phyloP scores from a whole-genome alignment of 2,888 invertebrate genomes.

The Phoenoteleia sp. region DNA sequence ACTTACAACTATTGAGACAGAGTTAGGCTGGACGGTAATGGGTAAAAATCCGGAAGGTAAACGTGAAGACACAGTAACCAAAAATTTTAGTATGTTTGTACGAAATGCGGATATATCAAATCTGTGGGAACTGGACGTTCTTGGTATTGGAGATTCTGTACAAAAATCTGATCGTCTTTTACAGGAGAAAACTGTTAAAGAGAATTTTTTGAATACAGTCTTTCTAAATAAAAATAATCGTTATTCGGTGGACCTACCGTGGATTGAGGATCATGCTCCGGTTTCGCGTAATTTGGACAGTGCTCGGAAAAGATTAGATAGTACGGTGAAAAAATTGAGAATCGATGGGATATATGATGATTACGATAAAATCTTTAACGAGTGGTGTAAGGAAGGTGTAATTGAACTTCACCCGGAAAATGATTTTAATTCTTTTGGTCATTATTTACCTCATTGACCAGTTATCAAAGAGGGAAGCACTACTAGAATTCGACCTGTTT shows the following conservation, averaged over 20 bases:
- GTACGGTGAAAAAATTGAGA: slow-evolving; percentile 68
- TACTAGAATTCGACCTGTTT: slow-evolving; percentile 74
- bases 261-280: slow-evolving; percentile 79
- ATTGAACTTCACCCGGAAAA: slow-evolving; percentile 75
- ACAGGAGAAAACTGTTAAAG: slow-evolving; percentile 70
- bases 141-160: slow-evolving; percentile 79
- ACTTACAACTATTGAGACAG: slow-evolving; percentile 76
- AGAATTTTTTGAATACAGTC: slow-evolving; percentile 78
- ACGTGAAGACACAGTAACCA: slow-evolving; percentile 49
- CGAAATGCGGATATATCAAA: slow-evolving; percentile 74
- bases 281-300: slow-evolving; percentile 75
- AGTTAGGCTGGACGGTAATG: slow-evolving; percentile 78
- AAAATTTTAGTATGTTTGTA: slow-evolving; percentile 55
- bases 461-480: slow-evolving; percentile 66
- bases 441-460: slow-evolving; percentile 73
- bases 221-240: slow-evolving; percentile 67
- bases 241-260: slow-evolving; percentile 81
- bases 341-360: slow-evolving; percentile 64
- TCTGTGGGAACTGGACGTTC: slow-evolving; percentile 80
- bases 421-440: slow-evolving; percentile 53
- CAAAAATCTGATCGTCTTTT: slow-evolving; percentile 72
- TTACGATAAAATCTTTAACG: slow-evolving; percentile 75
- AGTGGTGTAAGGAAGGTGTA: slow-evolving; percentile 75
- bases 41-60: slow-evolving; percentile 66
- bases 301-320: slow-evolving; percentile 75